These are phyloP conservation scores for Vireo altiloquus DNA, from an alignment of 2,113 vertebrate species.

Conservation along the genomic window DNA sequence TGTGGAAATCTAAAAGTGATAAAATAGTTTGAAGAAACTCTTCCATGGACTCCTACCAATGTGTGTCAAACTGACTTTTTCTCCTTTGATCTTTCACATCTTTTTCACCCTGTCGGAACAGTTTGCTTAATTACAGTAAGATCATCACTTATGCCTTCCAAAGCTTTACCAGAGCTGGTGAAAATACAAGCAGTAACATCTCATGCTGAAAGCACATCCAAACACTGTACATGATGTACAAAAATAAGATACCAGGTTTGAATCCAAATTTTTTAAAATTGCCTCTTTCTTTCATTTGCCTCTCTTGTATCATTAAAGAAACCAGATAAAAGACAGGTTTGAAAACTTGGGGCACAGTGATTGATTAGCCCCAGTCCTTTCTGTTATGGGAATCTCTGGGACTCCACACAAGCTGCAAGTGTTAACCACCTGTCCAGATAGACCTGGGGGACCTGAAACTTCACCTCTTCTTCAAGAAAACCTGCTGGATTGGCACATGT, in stretches of 20 bases:
- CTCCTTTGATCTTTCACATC: background rate
- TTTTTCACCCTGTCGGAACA: background rate
- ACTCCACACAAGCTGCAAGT: background rate
- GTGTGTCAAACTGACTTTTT: background rate
- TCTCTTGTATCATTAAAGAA: background rate
- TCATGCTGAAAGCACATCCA: background rate
- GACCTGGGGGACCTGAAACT: background rate
- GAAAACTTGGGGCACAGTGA: background rate
- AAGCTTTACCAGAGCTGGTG: background rate
- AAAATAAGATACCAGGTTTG: background rate
- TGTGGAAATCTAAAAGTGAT: background rate
- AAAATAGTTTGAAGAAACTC: background rate
- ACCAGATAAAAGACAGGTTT: background rate
- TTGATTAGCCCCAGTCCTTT: background rate
- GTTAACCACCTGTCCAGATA: background rate
- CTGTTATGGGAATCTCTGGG: background rate
- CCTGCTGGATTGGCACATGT: background rate
- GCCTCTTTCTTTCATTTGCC: background rate
- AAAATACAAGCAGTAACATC: background rate
- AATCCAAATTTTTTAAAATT: background rate
- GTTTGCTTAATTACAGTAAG: background rate
- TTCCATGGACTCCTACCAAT: background rate
- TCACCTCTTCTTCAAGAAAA: background rate
- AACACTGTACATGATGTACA: too few species aligned
- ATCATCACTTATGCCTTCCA: background rate